A percentile compares a stretch with the other conserved stretches of the same genome.
phyloP scores from a whole-genome alignment of 2,797 vertebrate species.

The Pangasius macronema region DNA sequence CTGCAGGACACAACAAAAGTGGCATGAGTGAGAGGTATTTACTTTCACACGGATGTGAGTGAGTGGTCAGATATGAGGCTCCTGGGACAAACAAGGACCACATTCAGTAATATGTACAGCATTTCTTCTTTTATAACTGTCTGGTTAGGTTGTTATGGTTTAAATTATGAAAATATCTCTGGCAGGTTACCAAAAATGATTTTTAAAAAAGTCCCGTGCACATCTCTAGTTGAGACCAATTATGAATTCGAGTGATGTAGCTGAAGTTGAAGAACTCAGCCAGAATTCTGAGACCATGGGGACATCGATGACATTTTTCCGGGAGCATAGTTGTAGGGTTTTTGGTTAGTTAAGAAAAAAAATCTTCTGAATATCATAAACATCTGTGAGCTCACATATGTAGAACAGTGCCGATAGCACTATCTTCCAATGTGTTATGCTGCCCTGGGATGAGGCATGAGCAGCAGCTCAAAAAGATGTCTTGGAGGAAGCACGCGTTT shows the following conservation, averaged over 20 bases:
- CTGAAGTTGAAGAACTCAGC: not conserved
- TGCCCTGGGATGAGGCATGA: not conserved
- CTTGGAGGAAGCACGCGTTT: not conserved
- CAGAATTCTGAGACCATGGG: not conserved
- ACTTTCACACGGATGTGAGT: not conserved
- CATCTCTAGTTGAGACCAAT: not conserved
- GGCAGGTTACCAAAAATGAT: not conserved
- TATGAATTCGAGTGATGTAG: not conserved
- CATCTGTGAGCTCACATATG: not conserved
- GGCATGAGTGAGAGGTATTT: not conserved
- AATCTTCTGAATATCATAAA: not conserved
- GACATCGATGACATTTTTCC: not conserved
- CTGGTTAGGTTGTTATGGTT: not conserved
- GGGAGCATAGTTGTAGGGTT: not conserved
- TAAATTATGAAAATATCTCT: slow-evolving; percentile 1
- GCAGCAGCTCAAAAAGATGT: not conserved
- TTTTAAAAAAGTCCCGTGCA: not conserved
- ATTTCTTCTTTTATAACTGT: not conserved
- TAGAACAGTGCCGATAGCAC: not conserved
- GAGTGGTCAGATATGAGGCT: not conserved
- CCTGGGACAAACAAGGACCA: not conserved
- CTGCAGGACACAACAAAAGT: not conserved
- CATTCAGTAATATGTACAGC: not conserved
- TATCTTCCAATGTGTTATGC: not conserved
- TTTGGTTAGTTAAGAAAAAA: not conserved